Percentiles rank a stretch among this genome's conserved stretches.
Evolutionary conservation across 2,797 vertebrate genomes (phyloP).

Genomic region (Dipus sagitta): DNA sequence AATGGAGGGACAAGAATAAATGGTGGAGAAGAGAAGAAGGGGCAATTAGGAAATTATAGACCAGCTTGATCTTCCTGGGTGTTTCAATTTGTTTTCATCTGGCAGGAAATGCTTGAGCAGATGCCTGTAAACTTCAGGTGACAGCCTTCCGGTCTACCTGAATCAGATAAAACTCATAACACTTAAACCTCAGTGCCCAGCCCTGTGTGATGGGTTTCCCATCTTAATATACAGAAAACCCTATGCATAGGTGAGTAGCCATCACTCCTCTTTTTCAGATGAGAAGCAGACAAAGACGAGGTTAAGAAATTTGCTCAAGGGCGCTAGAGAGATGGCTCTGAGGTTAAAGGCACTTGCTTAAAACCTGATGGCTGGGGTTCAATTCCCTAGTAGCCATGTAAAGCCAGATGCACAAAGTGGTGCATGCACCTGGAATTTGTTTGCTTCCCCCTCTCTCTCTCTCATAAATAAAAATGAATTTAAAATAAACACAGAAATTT

Average conservation of each 20-base stretch:
- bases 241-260: neutral
- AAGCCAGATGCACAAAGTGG: no score
- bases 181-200: rapidly evolving
- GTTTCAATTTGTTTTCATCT: no score
- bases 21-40: neutral
- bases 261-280: neutral
- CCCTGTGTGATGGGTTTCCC: neutral
- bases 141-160: neutral
- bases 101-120: neutral
- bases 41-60: neutral
- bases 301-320: neutral
- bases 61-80: neutral
- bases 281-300: neutral
- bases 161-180: neutral
- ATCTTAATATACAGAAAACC: neutral
- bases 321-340: no score
- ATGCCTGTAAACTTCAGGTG: neutral
- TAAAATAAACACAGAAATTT: neutral
- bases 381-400: no score
- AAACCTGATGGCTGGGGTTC: no score
- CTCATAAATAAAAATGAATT: no score
- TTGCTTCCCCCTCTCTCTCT: no score
- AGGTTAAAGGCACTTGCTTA: no score
- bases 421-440: no score
- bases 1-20: neutral